A percentile compares a stretch with the other conserved stretches of the same genome.
phyloP scores from a whole-genome alignment of 2,888 invertebrate species.

The Eupeodes latifasciatus region DNA sequence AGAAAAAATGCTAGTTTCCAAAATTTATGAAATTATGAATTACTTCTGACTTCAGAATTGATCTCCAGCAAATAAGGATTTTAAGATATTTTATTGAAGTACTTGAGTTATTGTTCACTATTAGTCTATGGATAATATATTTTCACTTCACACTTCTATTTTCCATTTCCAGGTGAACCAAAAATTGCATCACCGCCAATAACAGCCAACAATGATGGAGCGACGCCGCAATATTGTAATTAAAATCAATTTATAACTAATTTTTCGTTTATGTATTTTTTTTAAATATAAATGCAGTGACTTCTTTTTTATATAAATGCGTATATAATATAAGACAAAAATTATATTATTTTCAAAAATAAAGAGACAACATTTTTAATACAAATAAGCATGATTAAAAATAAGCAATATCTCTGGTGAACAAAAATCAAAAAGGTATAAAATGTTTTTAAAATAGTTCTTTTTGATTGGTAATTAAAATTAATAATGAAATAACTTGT shows the following conservation, averaged over 20 bases:
- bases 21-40: too few relatives aligned
- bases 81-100: too few relatives aligned
- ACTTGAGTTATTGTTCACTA: too few relatives aligned
- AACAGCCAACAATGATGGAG: constrained; percentile 78
- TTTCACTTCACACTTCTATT: not conserved
- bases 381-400: constrained; percentile 57
- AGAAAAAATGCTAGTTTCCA: too few relatives aligned
- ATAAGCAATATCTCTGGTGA: constrained; percentile 65
- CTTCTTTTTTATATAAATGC: constrained; percentile 62
- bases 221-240: constrained; percentile 83
- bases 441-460: constrained; percentile 44
- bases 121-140: too few relatives aligned
- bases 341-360: constrained; percentile 57
- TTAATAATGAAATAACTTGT: constrained; percentile 38
- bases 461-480: constrained; percentile 51
- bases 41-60: too few relatives aligned
- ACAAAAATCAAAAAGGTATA: constrained; percentile 32
- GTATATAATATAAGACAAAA: constrained; percentile 45
- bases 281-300: constrained; percentile 72
- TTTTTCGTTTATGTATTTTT: constrained; percentile 73
- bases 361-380: constrained; percentile 47
- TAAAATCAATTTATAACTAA: constrained; percentile 76
- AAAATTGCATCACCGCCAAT: constrained; percentile 82
- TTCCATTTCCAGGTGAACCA: constrained; percentile 80
- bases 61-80: too few relatives aligned